These are phyloP conservation scores for Monarcha castaneiventris DNA, from an alignment of 2,113 vertebrate species.

Conservation along the genomic window DNA sequence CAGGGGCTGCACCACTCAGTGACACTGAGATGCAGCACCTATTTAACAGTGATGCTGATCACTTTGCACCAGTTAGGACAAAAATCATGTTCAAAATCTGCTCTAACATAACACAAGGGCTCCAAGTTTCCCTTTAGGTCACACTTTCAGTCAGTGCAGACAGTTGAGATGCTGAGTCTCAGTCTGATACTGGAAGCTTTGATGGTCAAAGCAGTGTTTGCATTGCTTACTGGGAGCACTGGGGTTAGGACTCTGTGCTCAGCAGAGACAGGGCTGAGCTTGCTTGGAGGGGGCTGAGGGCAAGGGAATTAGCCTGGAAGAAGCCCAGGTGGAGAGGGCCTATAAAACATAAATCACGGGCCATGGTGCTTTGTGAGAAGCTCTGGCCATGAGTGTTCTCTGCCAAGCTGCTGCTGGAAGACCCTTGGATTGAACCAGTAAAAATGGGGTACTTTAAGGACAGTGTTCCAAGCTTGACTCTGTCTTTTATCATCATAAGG, in stretches of 20 bases:
- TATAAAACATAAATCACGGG: background rate
- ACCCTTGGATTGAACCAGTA: background rate
- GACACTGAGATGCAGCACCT: background rate
- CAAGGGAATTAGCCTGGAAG: background rate
- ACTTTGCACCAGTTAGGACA: background rate
- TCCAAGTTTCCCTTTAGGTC: background rate
- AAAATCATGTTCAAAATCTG: background rate
- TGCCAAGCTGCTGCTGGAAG: background rate
- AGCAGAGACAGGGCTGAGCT: background rate
- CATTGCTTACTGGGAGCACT: background rate
- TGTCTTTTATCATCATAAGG: constrained; percentile 67
- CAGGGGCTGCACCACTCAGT: background rate
- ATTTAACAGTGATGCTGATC: background rate
- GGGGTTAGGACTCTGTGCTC: background rate
- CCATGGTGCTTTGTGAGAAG: background rate
- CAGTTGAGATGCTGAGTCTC: background rate
- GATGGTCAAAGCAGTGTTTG: background rate
- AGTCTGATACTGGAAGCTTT: background rate
- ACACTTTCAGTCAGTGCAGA: background rate
- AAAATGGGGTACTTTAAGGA: constrained; percentile 59
- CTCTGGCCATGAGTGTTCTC: background rate
- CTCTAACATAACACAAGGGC: background rate
- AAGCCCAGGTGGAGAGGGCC: background rate
- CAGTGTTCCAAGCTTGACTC: constrained; percentile 63
- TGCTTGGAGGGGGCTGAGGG: background rate